Conservation (phyloP, 2,888 invertebrate species). For the Pantelozetes paolii region DNA sequence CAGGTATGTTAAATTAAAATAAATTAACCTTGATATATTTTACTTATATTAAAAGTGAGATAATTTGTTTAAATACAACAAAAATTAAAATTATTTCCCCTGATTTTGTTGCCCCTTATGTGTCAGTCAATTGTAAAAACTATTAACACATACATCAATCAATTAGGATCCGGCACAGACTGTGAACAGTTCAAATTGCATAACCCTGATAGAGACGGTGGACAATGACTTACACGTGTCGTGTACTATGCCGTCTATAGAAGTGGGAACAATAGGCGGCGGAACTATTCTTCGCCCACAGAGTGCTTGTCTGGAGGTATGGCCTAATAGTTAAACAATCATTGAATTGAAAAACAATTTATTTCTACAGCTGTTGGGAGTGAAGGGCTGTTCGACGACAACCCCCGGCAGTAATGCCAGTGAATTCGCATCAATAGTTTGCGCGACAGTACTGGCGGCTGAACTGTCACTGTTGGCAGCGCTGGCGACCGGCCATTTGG, state of each 20-base stretch:
- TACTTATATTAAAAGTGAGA: too few species aligned
- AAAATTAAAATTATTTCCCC: too few species aligned
- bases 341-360: not conserved
- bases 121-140: too few species aligned
- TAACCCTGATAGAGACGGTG: slow-evolving; percentile 80
- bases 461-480: slow-evolving; percentile 96
- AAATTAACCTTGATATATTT: too few species aligned
- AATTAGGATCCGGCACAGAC: slow-evolving; percentile 90
- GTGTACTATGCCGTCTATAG: slow-evolving; percentile 95
- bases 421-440: slow-evolving; percentile 80
- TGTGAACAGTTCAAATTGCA: slow-evolving; percentile 90
- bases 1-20: too few species aligned
- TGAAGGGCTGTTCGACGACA: slow-evolving; percentile 61
- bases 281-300: slow-evolving; percentile 90
- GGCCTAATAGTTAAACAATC: slow-evolving; percentile 4
- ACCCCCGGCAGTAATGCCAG: slow-evolving; percentile 83
- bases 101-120: too few species aligned
- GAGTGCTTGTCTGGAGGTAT: slow-evolving; percentile 78
- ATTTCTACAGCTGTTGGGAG: slow-evolving; percentile 55
- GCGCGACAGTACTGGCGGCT: slow-evolving; percentile 94
- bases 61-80: too few species aligned
- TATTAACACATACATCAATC: too few species aligned
- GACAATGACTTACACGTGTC: slow-evolving; percentile 75
- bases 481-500: slow-evolving; percentile 88
- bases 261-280: slow-evolving; percentile 93